phyloP scores from a whole-genome alignment of 2,797 vertebrate species.

The Sparus aurata region DNA sequence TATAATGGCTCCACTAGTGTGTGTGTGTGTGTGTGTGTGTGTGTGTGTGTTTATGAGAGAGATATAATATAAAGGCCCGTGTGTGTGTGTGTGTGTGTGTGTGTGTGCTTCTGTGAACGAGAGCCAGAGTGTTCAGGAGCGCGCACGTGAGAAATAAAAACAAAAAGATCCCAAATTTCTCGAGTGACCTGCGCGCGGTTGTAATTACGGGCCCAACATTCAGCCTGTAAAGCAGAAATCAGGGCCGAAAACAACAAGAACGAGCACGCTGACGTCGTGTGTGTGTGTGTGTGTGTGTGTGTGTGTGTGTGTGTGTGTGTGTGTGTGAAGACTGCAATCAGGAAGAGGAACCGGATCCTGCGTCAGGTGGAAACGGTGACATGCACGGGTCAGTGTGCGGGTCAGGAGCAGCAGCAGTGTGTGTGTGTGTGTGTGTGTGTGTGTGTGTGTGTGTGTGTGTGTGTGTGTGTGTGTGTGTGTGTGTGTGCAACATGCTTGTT shows the following conservation, averaged over 20 bases:
- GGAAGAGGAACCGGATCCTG: slow-evolving; percentile 45
- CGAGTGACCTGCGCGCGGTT: slow-evolving; percentile 38
- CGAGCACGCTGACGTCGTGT: not conserved
- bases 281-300: not conserved
- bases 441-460: not conserved
- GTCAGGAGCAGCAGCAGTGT: slow-evolving; percentile 40
- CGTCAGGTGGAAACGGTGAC: slow-evolving; percentile 72
- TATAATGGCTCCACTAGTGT: slow-evolving; percentile 90
- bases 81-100: slow-evolving; percentile 40
- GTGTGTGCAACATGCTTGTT: slow-evolving; percentile 21
- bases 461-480: not conserved
- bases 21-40: slow-evolving; percentile 51
- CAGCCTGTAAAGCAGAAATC: slow-evolving; percentile 38
- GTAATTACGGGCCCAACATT: slow-evolving; percentile 49
- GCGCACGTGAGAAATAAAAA: slow-evolving; percentile 13
- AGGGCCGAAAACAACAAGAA: slow-evolving; percentile 37
- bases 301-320: slow-evolving; percentile 13
- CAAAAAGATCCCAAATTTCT: slow-evolving; percentile 48
- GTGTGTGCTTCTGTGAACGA: slow-evolving; percentile 30
- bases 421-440: slow-evolving; percentile 23
- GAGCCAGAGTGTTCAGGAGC: not conserved
- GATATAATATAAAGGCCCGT: slow-evolving; percentile 1
- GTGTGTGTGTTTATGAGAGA: slow-evolving; percentile 14
- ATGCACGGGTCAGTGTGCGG: slow-evolving; percentile 62
- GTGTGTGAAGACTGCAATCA: slow-evolving; percentile 38